Conservation (phyloP, 1,140 invertebrate species). For the Adoxophyes honmai region DNA sequence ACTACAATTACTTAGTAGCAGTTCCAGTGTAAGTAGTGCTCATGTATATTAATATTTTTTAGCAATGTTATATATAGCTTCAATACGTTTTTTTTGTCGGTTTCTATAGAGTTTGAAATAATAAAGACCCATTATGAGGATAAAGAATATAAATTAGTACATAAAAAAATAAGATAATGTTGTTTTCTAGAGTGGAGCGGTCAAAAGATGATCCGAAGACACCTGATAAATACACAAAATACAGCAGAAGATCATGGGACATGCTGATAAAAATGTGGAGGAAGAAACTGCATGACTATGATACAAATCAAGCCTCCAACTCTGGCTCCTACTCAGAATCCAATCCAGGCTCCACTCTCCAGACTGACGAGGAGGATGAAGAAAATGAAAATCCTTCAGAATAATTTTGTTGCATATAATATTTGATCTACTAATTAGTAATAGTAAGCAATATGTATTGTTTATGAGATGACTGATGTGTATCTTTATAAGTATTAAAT, state of each 20-base stretch:
- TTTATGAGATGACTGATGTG: constrained; percentile 8
- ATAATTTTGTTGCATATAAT: background rate
- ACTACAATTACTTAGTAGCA: constrained; percentile 85
- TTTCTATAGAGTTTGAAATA: no score
- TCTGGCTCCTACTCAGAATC: background rate
- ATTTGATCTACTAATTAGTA: background rate
- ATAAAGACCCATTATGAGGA: no score
- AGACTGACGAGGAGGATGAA: constrained; percentile 23
- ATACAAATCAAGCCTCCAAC: constrained; percentile 51
- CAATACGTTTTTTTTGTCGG: no score
- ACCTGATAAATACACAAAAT: constrained; percentile 91
- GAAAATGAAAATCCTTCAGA: constrained; percentile 9
- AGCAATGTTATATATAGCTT: no score
- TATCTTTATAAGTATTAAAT: constrained; percentile 3
- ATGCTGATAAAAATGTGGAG: constrained; percentile 92
- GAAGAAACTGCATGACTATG: constrained; percentile 89
- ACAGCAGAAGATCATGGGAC: constrained; percentile 94
- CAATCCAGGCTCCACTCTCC: constrained; percentile 13
- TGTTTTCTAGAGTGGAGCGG: constrained; percentile 79
- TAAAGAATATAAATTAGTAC: no score
- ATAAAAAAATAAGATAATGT: constrained; percentile 10
- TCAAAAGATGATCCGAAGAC: constrained; percentile 88
- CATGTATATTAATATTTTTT: no score
- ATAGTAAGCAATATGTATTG: constrained; percentile 3
- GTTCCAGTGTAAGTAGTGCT: constrained; percentile 84